Percentiles rank a stretch among this genome's conserved stretches.
Conservation (phyloP, 2,113 vertebrate species). For the Pitta sordida region DNA sequence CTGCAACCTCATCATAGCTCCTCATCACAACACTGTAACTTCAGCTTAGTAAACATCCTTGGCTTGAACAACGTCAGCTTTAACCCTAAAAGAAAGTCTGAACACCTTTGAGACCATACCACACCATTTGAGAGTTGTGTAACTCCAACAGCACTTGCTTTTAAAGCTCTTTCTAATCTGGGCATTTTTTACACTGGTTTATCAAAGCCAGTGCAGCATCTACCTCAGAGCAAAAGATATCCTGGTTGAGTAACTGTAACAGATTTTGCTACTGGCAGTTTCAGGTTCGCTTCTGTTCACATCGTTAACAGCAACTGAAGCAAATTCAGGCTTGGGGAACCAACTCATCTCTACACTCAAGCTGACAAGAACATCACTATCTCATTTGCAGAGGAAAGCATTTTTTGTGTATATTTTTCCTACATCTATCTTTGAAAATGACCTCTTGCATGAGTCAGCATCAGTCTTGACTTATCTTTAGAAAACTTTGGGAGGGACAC, state of each 20-base stretch:
- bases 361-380: not conserved
- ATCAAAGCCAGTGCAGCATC: not conserved
- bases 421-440: not conserved
- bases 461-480: accelerated
- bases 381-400: not conserved
- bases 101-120: not conserved
- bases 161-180: not conserved
- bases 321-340: not conserved
- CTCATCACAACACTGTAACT: not conserved
- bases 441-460: not conserved
- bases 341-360: not conserved
- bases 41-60: not conserved
- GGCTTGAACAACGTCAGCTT: not conserved
- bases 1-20: not conserved
- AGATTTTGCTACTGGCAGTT: not conserved
- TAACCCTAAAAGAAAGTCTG: not conserved
- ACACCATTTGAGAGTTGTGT: not conserved
- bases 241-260: not conserved
- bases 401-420: not conserved
- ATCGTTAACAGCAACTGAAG: not conserved
- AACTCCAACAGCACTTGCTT: not conserved
- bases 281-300: not conserved
- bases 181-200: not conserved
- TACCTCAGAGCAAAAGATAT: not conserved
- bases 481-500: not conserved